Base-by-base conservation (phyloP, 2,797 vertebrate species). In the Prionace glauca region DNA sequence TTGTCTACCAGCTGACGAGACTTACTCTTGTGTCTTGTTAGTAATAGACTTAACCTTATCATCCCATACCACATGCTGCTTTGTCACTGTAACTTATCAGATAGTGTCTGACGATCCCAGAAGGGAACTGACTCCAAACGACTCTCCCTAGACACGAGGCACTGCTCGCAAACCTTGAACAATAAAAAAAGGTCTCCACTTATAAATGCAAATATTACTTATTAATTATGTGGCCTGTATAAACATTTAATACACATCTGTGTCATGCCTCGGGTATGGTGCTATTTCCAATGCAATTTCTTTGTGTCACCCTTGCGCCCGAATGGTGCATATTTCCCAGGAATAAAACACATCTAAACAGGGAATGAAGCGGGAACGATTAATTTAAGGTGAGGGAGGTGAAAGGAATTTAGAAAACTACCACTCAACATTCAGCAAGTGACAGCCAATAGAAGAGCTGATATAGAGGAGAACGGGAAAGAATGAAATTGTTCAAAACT, bases 11-110 rank as follows among this genome's bases (percentile, higher is more conserved):
- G 88, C 32, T 65, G 29, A 65, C 32, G 22, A 91, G 88, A 16
- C 32, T n/a, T 65, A 91, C 56, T 32, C 93, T 20, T 95, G 71
- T 69, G 12, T 69, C 90, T 92, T 92, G 90, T 92, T 92, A 36
- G 90, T 77, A 95, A 95, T 95, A 56, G 93, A 95, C 74, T 95
- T 95, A 50, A 95, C 93, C 45, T 95, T 95, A 95, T 95, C 93
- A 56, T 77, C 69, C 45, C 7, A 20, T 18, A 60, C 71, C 93
- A 95, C 71, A n/a, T 77, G 71, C 71, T 77, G 93, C 41, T 77
- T 74, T 95, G 93, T 95, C 93, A 77, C 41, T 95, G 41, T 50
- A 95, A 95, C 69, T 95, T 77, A 95, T 95, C 71, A 77, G 69
- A 71, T 50, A n/a, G 56, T 77, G 93, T 95, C 71, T 50, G 90